Conservation (phyloP, 2,888 invertebrate species). For the Yponomeuta evonymella region DNA sequence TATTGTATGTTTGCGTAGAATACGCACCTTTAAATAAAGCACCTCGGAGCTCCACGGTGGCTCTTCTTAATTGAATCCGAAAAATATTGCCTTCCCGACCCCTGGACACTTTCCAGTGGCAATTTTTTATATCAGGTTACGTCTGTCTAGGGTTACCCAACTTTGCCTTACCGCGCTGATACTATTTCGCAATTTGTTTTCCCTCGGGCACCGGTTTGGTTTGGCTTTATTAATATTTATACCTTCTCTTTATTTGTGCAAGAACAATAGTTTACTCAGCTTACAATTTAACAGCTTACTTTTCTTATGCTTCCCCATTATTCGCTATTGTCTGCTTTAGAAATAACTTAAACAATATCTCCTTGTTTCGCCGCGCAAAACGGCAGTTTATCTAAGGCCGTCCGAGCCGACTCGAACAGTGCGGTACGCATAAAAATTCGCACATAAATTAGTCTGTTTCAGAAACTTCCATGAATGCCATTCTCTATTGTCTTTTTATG, state of each 20-base stretch:
- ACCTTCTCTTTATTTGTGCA: neutral
- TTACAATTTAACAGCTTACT: neutral
- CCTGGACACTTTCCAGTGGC: conserved; percentile 44
- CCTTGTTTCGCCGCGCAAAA: conserved; percentile 19
- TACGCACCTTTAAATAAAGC: conserved; percentile 29
- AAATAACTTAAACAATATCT: conserved; percentile 6
- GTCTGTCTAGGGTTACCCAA: conserved; percentile 31
- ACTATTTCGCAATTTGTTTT: neutral
- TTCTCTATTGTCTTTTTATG: conserved; percentile 64
- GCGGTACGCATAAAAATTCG: conserved; percentile 34
- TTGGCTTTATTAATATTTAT: conserved; percentile 1
- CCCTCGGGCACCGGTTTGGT: neutral
- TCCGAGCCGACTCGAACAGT: conserved; percentile 25
- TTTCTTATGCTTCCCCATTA: neutral
- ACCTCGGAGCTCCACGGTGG: conserved; percentile 31
- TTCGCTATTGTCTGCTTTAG: neutral
- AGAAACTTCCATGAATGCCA: conserved; percentile 48
- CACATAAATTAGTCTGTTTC: conserved; percentile 44
- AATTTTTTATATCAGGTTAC: conserved; percentile 40
- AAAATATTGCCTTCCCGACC: conserved; percentile 41
- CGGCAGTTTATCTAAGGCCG: conserved; percentile 27
- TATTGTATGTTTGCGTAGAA: neutral
- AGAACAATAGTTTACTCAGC: neutral
- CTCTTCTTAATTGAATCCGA: conserved; percentile 47
- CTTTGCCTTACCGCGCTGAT: conserved; percentile 4